Conservation (phyloP, 1,140 invertebrate genomes). For the Centruroides vittatus region DNA sequence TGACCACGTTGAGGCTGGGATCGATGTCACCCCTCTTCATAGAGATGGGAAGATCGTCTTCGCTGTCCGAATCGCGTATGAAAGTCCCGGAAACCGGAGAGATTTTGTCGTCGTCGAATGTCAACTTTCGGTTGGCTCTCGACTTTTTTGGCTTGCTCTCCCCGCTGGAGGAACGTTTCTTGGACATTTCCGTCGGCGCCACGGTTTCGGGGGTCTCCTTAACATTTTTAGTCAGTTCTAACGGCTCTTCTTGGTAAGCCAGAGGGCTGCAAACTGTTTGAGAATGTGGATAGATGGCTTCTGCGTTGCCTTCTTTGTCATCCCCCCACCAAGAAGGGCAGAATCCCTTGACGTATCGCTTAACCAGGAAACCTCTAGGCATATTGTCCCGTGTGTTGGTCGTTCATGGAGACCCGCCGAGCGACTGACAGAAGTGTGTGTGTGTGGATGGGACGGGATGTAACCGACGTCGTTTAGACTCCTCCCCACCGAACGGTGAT, state of each 20-base stretch:
- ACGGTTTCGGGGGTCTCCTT: conserved; percentile 17
- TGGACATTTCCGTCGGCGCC: conserved; percentile 5
- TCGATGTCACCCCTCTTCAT: conserved; percentile 77
- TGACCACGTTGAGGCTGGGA: conserved; percentile 88
- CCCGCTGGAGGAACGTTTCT: background rate
- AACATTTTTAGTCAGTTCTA: no score
- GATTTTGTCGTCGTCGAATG: conserved; percentile 87
- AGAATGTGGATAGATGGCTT: conserved; percentile 19
- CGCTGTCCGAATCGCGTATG: conserved; percentile 39
- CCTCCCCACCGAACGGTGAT: no score
- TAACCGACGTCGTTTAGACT: no score
- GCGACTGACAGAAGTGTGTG: no score
- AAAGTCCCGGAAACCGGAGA: conserved; percentile 97
- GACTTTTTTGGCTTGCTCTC: conserved; percentile 18
- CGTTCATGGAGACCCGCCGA: no score
- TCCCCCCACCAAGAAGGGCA: conserved; percentile 19
- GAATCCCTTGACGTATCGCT: conserved; percentile 19
- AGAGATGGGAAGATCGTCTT: conserved; percentile 31
- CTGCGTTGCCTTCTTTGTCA: conserved; percentile 22
- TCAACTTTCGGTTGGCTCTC: conserved; percentile 56
- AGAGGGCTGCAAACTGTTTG: conserved; percentile 13
- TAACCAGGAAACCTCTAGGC: conserved; percentile 35
- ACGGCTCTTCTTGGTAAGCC: conserved; percentile 5
- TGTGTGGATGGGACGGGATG: no score
- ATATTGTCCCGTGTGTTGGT: conserved; percentile 17